phyloP scores from a whole-genome alignment of 2,113 vertebrate genomes.

The Lophotis ruficrista region DNA sequence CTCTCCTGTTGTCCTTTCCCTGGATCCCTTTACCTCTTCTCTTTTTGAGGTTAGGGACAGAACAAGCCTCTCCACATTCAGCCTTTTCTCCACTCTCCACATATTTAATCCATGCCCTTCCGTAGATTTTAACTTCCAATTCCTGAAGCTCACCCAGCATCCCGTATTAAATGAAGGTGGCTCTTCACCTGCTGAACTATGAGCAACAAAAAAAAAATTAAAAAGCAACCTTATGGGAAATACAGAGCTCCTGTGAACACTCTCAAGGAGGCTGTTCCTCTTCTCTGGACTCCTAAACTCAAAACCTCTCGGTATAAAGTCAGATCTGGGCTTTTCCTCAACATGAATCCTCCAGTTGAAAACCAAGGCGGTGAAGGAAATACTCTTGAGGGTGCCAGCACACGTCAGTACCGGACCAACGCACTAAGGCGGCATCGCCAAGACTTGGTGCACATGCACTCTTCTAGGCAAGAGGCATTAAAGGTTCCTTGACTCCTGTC shows the following conservation, averaged over 20 bases:
- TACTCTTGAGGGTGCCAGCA: fast-evolving
- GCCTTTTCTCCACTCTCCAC: neutral
- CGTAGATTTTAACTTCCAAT: neutral
- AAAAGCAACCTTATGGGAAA: neutral
- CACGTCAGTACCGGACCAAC: neutral
- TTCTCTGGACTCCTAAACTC: neutral
- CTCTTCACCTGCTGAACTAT: conserved; percentile 1
- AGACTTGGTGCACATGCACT: neutral
- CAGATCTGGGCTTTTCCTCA: neutral
- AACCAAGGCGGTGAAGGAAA: neutral
- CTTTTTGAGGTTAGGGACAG: neutral
- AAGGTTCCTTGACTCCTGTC: neutral
- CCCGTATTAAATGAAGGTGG: neutral
- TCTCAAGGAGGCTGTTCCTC: neutral
- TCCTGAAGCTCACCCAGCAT: neutral
- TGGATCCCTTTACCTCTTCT: neutral
- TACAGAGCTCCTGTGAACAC: neutral
- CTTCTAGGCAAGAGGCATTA: neutral
- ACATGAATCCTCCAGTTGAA: neutral
- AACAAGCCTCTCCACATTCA: neutral
- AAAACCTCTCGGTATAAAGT: neutral
- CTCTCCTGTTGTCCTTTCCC: conserved; percentile 19
- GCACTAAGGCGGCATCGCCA: neutral
- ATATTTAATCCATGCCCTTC: neutral
- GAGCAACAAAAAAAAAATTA: neutral